phyloP scores from a whole-genome alignment of 2,888 invertebrate species.

The Pseudolycoriella hygida region DNA sequence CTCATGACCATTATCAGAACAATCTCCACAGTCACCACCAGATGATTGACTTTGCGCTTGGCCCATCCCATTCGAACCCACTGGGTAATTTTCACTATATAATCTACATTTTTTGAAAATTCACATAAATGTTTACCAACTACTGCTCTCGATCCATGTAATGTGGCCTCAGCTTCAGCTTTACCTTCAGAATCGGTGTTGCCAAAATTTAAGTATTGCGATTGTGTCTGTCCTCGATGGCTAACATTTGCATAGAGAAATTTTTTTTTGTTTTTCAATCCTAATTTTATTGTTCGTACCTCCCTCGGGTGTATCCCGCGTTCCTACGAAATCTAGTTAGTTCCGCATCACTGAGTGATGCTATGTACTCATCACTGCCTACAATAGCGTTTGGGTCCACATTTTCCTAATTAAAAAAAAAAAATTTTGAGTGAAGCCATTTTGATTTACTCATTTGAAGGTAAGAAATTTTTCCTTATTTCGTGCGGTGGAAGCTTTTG shows the following conservation, averaged over 20 bases:
- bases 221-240: slow-evolving; percentile 59
- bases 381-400: slow-evolving; percentile 14
- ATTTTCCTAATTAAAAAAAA: slow-evolving; percentile 3
- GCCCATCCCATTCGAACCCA: slow-evolving; percentile 68
- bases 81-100: slow-evolving; percentile 25
- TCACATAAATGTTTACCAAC: too few relatives aligned
- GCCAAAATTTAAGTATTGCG: slow-evolving; percentile 60
- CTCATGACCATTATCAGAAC: slow-evolving; percentile 26
- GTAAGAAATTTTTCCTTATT: too few relatives aligned
- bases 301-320: background rate
- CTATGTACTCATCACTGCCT: slow-evolving; percentile 13
- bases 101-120: slow-evolving; percentile 7
- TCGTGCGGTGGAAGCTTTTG: too few relatives aligned
- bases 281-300: background rate
- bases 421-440: too few relatives aligned
- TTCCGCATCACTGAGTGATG: background rate
- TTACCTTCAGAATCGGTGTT: slow-evolving; percentile 44
- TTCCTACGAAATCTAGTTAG: background rate
- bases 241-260: slow-evolving; percentile 11
- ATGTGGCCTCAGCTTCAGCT: slow-evolving; percentile 65
- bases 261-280: background rate
- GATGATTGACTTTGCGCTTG: slow-evolving; percentile 76
- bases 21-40: slow-evolving; percentile 51
- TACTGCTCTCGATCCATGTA: slow-evolving; percentile 27
- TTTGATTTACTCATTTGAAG: too few relatives aligned